Conservation (phyloP, 2,113 vertebrate species). For the Thunnus maccoyii region DNA sequence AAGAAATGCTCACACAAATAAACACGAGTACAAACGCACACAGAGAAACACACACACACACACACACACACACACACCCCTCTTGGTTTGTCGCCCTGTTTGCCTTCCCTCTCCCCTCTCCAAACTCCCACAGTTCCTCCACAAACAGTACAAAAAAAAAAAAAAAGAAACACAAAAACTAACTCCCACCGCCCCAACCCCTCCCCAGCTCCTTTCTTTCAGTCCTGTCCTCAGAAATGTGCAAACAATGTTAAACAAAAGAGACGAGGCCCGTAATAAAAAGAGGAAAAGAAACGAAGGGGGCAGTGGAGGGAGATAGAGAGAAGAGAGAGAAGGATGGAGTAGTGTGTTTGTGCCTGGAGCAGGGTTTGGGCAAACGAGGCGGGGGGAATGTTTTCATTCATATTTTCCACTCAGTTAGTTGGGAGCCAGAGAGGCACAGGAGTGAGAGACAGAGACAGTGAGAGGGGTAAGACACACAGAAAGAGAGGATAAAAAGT, state of each 20-base stretch:
- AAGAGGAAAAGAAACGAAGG: constrained; percentile 36
- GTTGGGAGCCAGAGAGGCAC: constrained; percentile 60
- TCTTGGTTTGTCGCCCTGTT: constrained; percentile 47
- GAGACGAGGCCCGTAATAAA: constrained; percentile 44
- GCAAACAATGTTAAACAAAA: constrained; percentile 68
- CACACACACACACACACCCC: constrained; percentile 38
- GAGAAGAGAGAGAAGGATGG: constrained; percentile 1
- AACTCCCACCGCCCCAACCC: neutral
- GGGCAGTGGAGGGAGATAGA: neutral
- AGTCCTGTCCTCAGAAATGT: constrained; percentile 51
- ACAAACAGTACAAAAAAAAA: constrained; percentile 45
- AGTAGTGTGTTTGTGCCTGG: constrained; percentile 57
- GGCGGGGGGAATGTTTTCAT: constrained; percentile 78
- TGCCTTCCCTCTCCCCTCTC: constrained; percentile 48
- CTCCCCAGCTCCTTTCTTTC: constrained; percentile 10
- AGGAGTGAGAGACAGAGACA: constrained; percentile 26
- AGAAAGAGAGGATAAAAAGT: constrained; percentile 11
- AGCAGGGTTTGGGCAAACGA: constrained; percentile 63
- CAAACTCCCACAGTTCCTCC: constrained; percentile 59
- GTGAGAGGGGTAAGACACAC: constrained; percentile 21
- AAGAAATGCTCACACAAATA: constrained; percentile 29
- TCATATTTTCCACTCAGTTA: constrained; percentile 84
- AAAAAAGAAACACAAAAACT: constrained; percentile 26
- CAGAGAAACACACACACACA: constrained; percentile 31
- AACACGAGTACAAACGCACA: constrained; percentile 12